These are phyloP conservation scores for Tetragnatha montana DNA, from an alignment of 2,888 invertebrate species.

Conservation along the genomic window DNA sequence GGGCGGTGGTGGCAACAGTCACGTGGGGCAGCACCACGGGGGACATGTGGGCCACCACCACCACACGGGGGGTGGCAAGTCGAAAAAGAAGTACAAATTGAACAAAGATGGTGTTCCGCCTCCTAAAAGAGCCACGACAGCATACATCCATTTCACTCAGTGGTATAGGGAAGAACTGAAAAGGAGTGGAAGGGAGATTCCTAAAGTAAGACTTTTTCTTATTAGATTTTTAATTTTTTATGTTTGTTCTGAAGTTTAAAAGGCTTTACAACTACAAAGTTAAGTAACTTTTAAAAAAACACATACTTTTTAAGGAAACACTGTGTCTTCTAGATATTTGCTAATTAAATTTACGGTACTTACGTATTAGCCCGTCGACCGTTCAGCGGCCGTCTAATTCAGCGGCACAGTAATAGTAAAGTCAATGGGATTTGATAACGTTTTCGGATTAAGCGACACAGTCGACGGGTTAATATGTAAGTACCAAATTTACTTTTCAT, in stretches of 20 bases:
- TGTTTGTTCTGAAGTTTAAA: background rate
- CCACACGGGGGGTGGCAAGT: constrained; percentile 67
- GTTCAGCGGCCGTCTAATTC: too few species aligned
- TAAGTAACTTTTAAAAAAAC: too few species aligned
- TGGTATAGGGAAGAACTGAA: constrained; percentile 75
- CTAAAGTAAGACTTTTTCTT: constrained; percentile 71
- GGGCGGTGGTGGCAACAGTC: constrained; percentile 57
- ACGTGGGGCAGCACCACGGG: constrained; percentile 59
- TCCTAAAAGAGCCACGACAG: constrained; percentile 76
- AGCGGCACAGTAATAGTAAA: too few species aligned
- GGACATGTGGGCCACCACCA: constrained; percentile 62
- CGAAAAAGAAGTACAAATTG: constrained; percentile 72
- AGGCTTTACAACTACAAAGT: background rate
- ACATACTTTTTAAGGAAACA: too few species aligned
- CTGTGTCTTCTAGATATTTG: too few species aligned
- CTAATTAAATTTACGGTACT: too few species aligned
- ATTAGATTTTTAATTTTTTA: background rate
- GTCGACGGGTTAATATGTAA: too few species aligned
- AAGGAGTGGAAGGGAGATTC: constrained; percentile 74
- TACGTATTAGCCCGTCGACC: too few species aligned
- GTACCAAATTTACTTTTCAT: too few species aligned
- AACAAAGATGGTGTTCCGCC: constrained; percentile 73
- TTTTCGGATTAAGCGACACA: too few species aligned
- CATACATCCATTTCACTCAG: constrained; percentile 76
- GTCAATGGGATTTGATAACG: too few species aligned